Evolutionary conservation across 23 tunicate species (phyloP), one percentile per base, ranked within the genome.

Genomic region (Aplidium turbinatum): DNA sequence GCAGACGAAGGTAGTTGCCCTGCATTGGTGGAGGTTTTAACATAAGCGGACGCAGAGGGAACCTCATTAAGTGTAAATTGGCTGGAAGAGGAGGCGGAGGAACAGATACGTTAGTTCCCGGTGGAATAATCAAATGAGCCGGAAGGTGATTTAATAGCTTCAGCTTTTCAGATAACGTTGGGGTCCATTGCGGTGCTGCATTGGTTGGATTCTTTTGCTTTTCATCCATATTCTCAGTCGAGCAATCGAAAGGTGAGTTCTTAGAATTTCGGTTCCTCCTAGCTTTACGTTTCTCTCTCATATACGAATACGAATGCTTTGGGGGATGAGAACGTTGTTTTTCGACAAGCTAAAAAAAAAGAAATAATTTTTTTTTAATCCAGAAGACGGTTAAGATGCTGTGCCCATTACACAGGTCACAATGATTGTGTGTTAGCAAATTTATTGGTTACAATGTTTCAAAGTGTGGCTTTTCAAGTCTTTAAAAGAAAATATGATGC

Each of bases 101-200:
- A 65, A 65, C 72, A 4, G 72, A 65, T 18, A 65, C 72, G 24
- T 65, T 65, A 7, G 72, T 65, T 65, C 72, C 72, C 24, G 72
- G 72, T 11, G 72, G 72, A 65, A 65, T 65, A 36, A 65, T 65
- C 72, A 65, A 36, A 36, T 65, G 72, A 6, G 72, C 50, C 28
- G 72, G 72, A 21, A 65, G 72, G 23, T 65, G 38, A 38, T 65
- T 65, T 2, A 65, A 29, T 38, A 65, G 50, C 22, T 65, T 65
- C 38, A 65, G 38, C 19, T 29, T 22, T 3, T 65, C 72, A 4
- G 36, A 26, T 19, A 31, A 16, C 3, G 51, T 13, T 19, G 72
- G 50, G 6, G 22, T 54, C 23, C 19, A 54, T 5, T 54, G 19
- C 22, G 19, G 20, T 7, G 3, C 50, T 3, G 5, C 2, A 5